These are phyloP conservation scores for Lophius piscatorius DNA, from an alignment of 2,113 vertebrate genomes.

Conservation along the genomic window DNA sequence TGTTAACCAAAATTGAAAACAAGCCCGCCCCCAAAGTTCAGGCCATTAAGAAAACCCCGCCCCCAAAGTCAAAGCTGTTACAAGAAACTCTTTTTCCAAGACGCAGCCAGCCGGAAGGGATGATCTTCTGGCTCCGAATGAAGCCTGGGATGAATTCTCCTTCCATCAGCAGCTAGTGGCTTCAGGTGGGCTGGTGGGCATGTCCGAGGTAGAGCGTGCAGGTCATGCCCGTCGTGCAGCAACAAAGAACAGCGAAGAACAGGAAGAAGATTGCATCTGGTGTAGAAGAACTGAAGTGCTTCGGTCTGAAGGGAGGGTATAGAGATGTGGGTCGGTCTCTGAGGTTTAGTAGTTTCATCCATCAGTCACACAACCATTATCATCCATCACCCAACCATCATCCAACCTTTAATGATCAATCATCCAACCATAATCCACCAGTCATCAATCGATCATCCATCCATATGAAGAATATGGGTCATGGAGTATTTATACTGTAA, in stretches of 20 bases:
- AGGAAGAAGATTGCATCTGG: conserved; percentile 26
- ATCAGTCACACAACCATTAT: neutral
- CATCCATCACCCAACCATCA: too few species aligned
- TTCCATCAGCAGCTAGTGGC: neutral
- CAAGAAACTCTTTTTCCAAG: neutral
- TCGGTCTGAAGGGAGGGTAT: conserved; percentile 4
- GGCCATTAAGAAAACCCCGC: too few species aligned
- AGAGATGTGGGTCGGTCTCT: neutral
- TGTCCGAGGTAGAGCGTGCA: conserved; percentile 53
- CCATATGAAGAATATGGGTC: too few species aligned
- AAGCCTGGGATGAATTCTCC: too few species aligned
- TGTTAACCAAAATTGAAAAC: too few species aligned
- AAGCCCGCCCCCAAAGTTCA: too few species aligned
- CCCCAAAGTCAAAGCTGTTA: too few species aligned
- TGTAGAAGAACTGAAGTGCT: conserved; percentile 41
- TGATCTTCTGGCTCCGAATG: conserved; percentile 1
- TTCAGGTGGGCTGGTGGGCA: neutral
- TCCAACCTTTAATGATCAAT: too few species aligned
- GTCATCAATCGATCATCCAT: too few species aligned
- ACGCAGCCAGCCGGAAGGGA: too few species aligned
- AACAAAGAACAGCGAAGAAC: conserved; percentile 55
- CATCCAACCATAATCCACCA: too few species aligned
- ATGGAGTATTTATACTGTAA: too few species aligned
- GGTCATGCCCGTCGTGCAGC: conserved; percentile 73
- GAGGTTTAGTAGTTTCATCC: conserved; percentile 14